These are phyloP conservation scores for Stichodactyla helianthus DNA, from an alignment of 64 coral and sea anemone species.

Conservation along the genomic window DNA sequence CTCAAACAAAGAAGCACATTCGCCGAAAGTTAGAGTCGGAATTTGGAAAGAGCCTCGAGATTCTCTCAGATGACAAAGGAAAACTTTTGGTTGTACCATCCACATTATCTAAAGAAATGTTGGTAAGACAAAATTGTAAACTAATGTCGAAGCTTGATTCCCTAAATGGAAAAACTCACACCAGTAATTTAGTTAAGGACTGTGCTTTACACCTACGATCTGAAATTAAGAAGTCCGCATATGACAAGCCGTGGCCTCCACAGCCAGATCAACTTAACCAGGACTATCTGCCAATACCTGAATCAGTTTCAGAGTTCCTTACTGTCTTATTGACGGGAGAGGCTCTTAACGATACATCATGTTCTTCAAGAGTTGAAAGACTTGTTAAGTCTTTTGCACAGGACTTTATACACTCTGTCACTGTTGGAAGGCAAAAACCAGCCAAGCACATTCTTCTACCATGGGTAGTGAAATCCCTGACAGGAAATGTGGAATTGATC, in stretches of 20 bases:
- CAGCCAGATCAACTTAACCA: slow-evolving; percentile 3
- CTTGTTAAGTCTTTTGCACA: slow-evolving; percentile 14
- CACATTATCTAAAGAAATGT: neutral
- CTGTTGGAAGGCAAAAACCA: neutral
- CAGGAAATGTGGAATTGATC: slow-evolving; percentile 15
- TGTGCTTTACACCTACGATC: neutral
- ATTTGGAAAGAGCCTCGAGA: neutral
- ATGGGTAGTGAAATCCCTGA: slow-evolving; percentile 20
- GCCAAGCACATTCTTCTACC: slow-evolving; percentile 23
- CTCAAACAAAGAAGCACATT: slow-evolving; percentile 43
- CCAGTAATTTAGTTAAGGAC: neutral
- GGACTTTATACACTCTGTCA: slow-evolving; percentile 13
- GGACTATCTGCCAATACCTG: slow-evolving; percentile 13
- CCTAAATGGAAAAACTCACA: neutral
- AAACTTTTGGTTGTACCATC: neutral
- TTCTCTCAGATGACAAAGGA: slow-evolving; percentile 18
- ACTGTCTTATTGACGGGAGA: neutral
- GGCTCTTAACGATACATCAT: slow-evolving; percentile 19
- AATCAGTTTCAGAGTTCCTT: neutral
- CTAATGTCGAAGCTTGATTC: neutral
- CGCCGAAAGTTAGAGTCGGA: slow-evolving; percentile 33
- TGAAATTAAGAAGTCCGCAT: slow-evolving; percentile 1
- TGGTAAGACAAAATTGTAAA: neutral
- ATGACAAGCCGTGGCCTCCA: neutral
- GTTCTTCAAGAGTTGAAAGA: slow-evolving; percentile 12